A percentile compares a stretch with the other conserved stretches of the same genome.
Conservation (phyloP, 2,797 vertebrate species). For the Moxostoma hubbsi region DNA sequence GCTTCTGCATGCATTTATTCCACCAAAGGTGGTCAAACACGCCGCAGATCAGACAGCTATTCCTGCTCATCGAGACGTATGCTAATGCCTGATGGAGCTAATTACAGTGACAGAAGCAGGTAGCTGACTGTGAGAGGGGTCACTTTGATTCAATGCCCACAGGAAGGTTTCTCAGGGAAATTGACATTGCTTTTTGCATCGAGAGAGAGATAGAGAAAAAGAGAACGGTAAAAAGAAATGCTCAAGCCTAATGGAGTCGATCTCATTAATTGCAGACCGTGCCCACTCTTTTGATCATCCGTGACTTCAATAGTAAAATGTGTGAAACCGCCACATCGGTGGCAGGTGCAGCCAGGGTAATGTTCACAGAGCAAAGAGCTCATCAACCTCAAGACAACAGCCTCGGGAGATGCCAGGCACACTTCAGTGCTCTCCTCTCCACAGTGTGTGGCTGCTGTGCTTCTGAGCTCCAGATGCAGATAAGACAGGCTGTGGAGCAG, state of each 20-base stretch:
- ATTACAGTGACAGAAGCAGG: conserved; percentile 58
- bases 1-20: conserved; percentile 54
- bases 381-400: conserved; percentile 49
- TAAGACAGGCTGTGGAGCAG: conserved; percentile 28
- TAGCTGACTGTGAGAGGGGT: conserved; percentile 45
- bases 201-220: conserved; percentile 18
- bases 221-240: neutral
- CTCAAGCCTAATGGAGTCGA: conserved; percentile 46
- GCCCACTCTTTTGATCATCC: conserved; percentile 43
- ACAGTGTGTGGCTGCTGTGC: conserved; percentile 39
- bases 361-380: conserved; percentile 46
- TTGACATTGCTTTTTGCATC: conserved; percentile 1
- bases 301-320: conserved; percentile 52
- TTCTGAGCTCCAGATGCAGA: conserved; percentile 53
- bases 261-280: conserved; percentile 48
- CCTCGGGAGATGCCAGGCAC: conserved; percentile 37
- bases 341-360: conserved; percentile 53
- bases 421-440: conserved; percentile 52
- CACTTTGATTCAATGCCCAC: conserved; percentile 33
- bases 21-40: conserved; percentile 33
- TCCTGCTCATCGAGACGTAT: conserved; percentile 49
- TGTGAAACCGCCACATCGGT: conserved; percentile 33
- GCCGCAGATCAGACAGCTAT: conserved; percentile 46
- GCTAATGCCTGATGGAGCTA: conserved; percentile 55
- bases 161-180: conserved; percentile 39